Evolutionary conservation across 2,113 vertebrate species (phyloP).

Genomic region (Gopherus evgoodei): DNA sequence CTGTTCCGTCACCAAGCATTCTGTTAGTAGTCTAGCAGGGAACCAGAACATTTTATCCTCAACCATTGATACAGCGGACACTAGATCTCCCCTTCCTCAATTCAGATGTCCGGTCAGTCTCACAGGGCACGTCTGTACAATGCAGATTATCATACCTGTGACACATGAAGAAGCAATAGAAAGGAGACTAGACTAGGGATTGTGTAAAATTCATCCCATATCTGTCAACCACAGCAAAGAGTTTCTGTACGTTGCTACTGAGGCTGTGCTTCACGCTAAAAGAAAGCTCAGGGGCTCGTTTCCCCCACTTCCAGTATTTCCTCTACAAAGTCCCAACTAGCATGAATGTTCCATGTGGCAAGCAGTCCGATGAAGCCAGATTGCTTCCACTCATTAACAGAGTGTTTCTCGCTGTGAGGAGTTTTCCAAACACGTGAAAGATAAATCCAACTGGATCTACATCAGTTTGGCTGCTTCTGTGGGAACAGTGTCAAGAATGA

Average conservation of each 20-base stretch:
- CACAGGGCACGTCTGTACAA: not conserved
- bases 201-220: not conserved
- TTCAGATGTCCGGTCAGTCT: not conserved
- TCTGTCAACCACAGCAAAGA: not conserved
- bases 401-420: not conserved
- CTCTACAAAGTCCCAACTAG: not conserved
- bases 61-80: not conserved
- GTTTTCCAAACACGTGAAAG: not conserved
- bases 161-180: not conserved
- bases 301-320: not conserved
- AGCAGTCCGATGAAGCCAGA: not conserved
- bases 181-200: not conserved
- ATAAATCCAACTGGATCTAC: not conserved
- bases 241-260: not conserved
- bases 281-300: not conserved
- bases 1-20: not conserved
- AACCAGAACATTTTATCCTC: not conserved
- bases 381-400: not conserved
- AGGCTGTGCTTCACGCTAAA: not conserved
- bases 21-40: not conserved
- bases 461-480: not conserved
- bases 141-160: not conserved
- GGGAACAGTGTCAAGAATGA: not conserved
- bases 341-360: fast-evolving
- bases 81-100: slow-evolving; percentile 42